A percentile compares a stretch with the other conserved stretches of the same genome.
Evolutionary conservation across 2,797 vertebrate genomes (phyloP).

Genomic region (Threskiornis aethiopicus): DNA sequence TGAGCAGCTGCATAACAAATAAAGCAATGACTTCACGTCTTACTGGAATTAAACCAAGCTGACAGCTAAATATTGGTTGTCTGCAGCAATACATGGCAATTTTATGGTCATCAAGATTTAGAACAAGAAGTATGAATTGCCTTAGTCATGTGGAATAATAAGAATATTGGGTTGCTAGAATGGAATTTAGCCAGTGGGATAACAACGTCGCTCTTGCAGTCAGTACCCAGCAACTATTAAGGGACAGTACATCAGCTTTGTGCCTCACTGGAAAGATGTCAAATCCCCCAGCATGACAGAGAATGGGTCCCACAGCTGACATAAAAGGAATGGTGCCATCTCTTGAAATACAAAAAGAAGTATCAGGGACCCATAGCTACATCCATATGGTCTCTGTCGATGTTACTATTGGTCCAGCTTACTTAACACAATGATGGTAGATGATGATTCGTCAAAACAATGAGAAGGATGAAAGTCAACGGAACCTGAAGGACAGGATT

Average conservation of each 20-base stretch:
- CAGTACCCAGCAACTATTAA: neutral
- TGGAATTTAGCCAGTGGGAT: conserved; percentile 9
- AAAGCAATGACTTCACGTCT: neutral
- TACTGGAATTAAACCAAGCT: neutral
- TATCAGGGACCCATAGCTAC: neutral
- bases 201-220: neutral
- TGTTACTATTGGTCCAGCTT: neutral
- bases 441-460: neutral
- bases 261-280: neutral
- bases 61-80: neutral
- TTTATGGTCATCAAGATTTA: neutral
- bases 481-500: neutral
- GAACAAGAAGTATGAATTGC: conserved; percentile 1
- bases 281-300: neutral
- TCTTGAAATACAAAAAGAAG: neutral
- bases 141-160: conserved; percentile 12
- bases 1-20: neutral
- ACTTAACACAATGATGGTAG: neutral
- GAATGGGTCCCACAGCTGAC: neutral
- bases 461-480: neutral
- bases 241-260: neutral
- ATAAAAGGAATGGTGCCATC: neutral
- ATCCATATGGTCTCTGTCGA: neutral
- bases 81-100: neutral
- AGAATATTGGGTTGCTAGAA: neutral